phyloP scores from a whole-genome alignment of 2,797 vertebrate genomes.

The Cyclura pinguis region DNA sequence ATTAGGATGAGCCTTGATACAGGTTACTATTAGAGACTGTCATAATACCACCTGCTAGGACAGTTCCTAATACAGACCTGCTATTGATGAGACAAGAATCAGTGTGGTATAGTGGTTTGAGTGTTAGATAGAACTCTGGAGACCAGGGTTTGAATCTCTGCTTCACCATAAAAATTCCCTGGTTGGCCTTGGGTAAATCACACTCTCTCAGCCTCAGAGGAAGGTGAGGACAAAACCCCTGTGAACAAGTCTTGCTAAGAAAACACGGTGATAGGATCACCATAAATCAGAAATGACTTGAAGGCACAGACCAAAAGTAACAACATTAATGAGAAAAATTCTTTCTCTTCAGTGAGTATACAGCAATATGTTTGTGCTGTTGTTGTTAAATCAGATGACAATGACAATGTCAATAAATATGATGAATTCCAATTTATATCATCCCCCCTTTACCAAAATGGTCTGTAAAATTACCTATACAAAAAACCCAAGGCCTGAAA shows the following conservation, averaged over 20 bases:
- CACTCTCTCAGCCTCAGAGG: too few relatives aligned
- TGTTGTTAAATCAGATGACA: neutral
- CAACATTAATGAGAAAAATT: neutral
- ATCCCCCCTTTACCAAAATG: neutral
- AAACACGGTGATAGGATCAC: too few relatives aligned
- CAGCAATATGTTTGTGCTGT: neutral
- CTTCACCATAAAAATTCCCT: too few relatives aligned
- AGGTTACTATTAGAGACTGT: constrained; percentile 8
- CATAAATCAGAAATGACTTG: too few relatives aligned
- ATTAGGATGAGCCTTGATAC: constrained; percentile 49
- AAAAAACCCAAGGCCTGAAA: neutral
- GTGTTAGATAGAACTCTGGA: too few relatives aligned
- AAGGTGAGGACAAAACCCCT: too few relatives aligned
- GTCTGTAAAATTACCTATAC: neutral
- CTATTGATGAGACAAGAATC: neutral
- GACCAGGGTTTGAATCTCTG: too few relatives aligned
- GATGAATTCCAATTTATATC: neutral
- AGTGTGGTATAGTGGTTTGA: too few relatives aligned
- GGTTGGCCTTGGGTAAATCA: too few relatives aligned
- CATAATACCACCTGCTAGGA: neutral
- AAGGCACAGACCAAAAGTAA: too few relatives aligned
- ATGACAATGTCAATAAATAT: too few relatives aligned
- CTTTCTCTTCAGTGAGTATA: neutral
- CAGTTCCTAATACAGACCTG: neutral
- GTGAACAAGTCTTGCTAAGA: too few relatives aligned